Percentiles rank a stretch among this genome's conserved stretches.
Evolutionary conservation across 2,888 invertebrate genomes (phyloP).

Genomic region (Liopterus haemorrhoidalis): DNA sequence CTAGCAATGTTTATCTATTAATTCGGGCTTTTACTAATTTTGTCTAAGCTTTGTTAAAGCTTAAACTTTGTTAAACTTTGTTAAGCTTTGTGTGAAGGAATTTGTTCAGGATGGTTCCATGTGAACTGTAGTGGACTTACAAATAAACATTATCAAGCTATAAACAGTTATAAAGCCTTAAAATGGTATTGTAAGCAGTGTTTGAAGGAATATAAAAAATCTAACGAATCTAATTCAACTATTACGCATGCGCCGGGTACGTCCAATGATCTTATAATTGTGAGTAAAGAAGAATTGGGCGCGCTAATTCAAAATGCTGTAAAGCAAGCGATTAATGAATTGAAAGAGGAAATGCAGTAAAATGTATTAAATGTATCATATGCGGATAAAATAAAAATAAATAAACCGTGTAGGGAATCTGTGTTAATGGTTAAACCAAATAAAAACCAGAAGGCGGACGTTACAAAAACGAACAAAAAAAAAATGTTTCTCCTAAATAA

Average conservation of each 20-base stretch:
- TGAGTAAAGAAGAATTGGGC: background rate
- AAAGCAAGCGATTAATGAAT: background rate
- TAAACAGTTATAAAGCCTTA: background rate
- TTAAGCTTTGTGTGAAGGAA: background rate
- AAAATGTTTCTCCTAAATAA: background rate
- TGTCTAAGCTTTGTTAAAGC: too few relatives aligned
- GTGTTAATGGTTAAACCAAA: background rate
- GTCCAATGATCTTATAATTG: background rate
- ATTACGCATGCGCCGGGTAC: too few relatives aligned
- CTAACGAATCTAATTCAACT: background rate
- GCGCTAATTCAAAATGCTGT: background rate
- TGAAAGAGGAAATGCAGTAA: too few relatives aligned
- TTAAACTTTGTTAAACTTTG: too few relatives aligned
- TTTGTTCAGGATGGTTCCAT: constrained; percentile 1
- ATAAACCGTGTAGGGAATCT: background rate
- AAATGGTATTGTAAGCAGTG: constrained; percentile 2
- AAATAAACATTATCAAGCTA: background rate
- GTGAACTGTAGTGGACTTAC: background rate
- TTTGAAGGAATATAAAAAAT: background rate
- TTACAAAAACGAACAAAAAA: background rate
- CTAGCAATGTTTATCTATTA: too few relatives aligned
- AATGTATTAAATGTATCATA: too few relatives aligned
- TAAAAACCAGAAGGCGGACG: background rate
- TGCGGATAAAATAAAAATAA: background rate
- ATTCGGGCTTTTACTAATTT: too few relatives aligned